phyloP scores from a whole-genome alignment of 2,888 invertebrate species.

The Volucella bombylans region DNA sequence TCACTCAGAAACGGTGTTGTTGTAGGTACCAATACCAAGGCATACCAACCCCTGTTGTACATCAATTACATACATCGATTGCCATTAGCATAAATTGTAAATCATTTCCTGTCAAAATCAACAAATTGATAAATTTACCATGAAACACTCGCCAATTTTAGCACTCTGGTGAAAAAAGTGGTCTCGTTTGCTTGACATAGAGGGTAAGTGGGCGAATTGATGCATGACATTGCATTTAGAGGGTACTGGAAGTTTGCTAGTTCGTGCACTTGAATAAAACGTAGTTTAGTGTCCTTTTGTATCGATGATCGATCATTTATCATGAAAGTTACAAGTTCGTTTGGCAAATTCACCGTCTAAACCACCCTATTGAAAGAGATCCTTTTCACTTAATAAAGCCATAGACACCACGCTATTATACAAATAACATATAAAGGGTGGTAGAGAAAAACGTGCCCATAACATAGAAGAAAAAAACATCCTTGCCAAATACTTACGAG shows the following conservation, averaged over 20 bases:
- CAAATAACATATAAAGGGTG: background rate
- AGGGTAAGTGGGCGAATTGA: background rate
- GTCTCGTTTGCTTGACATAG: constrained; percentile 3
- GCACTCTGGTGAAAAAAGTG: constrained; percentile 35
- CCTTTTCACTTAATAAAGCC: background rate
- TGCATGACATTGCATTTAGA: constrained; percentile 3
- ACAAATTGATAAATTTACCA: constrained; percentile 56
- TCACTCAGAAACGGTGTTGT: background rate
- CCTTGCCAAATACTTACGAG: background rate
- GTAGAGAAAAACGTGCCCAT: background rate
- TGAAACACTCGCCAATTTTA: constrained; percentile 49
- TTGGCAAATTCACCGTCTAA: background rate
- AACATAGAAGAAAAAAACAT: background rate
- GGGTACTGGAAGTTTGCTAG: background rate
- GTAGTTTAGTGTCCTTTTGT: constrained; percentile 21
- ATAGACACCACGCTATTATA: background rate
- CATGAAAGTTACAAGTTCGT: constrained; percentile 3
- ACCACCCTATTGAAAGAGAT: constrained; percentile 3
- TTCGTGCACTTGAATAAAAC: constrained; percentile 25
- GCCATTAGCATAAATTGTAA: constrained; percentile 59
- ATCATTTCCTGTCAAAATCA: constrained; percentile 60
- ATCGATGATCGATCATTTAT: constrained; percentile 27
- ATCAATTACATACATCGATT: constrained; percentile 49
- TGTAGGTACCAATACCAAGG: background rate
- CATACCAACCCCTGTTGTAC: background rate